Evolutionary conservation across 2,797 vertebrate genomes (phyloP), one percentile per base, ranked within the genome.

Genomic region (Sebastes umbrosus): DNA sequence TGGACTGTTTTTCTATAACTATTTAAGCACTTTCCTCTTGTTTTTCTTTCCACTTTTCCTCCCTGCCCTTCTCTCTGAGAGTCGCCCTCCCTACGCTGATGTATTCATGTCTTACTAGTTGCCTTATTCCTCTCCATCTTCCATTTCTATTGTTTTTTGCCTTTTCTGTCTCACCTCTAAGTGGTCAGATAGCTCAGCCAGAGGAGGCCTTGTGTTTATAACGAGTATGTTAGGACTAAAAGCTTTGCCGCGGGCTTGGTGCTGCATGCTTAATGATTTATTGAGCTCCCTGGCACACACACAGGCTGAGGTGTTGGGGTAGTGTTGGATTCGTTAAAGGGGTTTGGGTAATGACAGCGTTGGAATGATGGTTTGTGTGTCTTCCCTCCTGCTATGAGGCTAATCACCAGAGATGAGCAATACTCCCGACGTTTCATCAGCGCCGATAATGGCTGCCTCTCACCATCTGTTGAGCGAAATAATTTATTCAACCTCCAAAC

Each of bases 381-480:
- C 77, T 84, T 78, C 69, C 86, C 87, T 84, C 87, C 85, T 25
- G 84, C 87, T 81, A 64, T 20, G 84, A 84, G 68, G 82, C 82
- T 87, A 89, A 92, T 91, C 87, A 79, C 76, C 34, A 27, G 83
- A 88, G 88, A 87, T 76, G 78, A 88, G 88, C 84, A 64, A 68
- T 27, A 43, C 85, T 86, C 84, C 78, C 46, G 68, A 79, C 46
- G 36, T 81, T 83, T 88, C 82, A 85, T 90, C 87, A 82, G 81
- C 1, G 54, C 74, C 2, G 43, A 88, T 91, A 84, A 88, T 88
- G 82, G n/a, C 85, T 79, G 84, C 71, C 46, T 82, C 84, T 83
- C 87, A 36, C 90, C 92, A 90, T 92, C 91, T 93, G 90, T 67
- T 22, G 39, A 31, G 76, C 60, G 50, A 75, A 86, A 76, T 88